These are phyloP conservation scores for Chiloscyllium plagiosum DNA, from an alignment of 2,113 vertebrate genomes.

Conservation along the genomic window DNA sequence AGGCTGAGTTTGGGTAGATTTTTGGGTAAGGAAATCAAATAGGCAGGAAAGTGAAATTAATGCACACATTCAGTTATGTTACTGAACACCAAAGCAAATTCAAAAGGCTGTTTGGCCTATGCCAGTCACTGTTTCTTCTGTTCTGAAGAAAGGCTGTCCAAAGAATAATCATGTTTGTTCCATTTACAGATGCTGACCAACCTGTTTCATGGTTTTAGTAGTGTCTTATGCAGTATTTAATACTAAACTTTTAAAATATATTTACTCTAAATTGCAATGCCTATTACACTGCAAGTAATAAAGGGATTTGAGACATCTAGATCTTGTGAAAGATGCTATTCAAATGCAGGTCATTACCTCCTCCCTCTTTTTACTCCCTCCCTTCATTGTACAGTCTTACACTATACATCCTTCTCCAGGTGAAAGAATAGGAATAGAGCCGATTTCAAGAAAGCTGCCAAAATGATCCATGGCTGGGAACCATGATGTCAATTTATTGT, in stretches of 20 bases:
- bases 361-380: neutral
- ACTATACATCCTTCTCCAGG: neutral
- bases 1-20: neutral
- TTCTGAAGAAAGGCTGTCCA: neutral
- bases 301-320: neutral
- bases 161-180: neutral
- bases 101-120: neutral
- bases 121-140: neutral
- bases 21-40: neutral
- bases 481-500: neutral
- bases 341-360: neutral
- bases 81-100: neutral
- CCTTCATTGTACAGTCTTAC: neutral
- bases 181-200: neutral
- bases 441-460: no score
- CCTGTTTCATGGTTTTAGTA: neutral
- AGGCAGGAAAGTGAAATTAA: neutral
- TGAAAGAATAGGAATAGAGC: neutral
- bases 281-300: neutral
- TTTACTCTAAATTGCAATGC: neutral
- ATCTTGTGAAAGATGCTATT: neutral
- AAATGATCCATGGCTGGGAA: no score
- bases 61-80: neutral
- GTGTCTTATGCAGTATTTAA: neutral
- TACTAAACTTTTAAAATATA: neutral